These are phyloP conservation scores for Crepidodera aurea DNA, from an alignment of 2,888 invertebrate genomes.

Conservation along the genomic window DNA sequence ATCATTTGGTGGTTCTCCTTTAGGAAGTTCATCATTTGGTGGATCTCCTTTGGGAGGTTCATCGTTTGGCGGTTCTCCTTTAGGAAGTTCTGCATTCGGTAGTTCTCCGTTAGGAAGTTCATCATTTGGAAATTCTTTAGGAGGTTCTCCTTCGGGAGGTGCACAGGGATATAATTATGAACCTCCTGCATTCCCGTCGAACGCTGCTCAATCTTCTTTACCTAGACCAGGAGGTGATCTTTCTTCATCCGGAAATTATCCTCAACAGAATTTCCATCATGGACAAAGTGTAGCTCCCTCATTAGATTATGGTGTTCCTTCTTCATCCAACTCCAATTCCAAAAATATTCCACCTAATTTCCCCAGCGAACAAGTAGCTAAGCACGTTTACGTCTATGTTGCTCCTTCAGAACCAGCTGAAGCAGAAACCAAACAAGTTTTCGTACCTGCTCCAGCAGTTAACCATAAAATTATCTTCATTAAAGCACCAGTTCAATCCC, in stretches of 20 bases:
- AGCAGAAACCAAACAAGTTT: not conserved
- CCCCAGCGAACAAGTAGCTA: not conserved
- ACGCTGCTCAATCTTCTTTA: not conserved
- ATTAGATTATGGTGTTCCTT: not conserved
- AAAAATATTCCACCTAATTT: not conserved
- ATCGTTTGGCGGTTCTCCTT: not conserved
- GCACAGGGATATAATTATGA: not conserved
- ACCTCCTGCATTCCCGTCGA: not conserved
- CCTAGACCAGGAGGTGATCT: not conserved
- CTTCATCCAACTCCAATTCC: not conserved
- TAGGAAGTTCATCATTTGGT: not conserved
- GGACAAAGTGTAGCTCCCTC: not conserved
- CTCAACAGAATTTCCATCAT: not conserved
- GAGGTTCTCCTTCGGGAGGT: not conserved
- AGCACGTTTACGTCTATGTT: slow-evolving; percentile 4
- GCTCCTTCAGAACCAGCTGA: slow-evolving; percentile 4
- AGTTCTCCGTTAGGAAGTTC: not conserved
- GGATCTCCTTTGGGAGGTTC: not conserved
- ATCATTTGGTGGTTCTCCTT: not conserved
- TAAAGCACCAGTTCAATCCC: slow-evolving; percentile 5
- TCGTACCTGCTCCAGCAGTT: not conserved
- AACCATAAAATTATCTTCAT: slow-evolving; percentile 18
- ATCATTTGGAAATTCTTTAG: not conserved
- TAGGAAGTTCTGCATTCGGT: not conserved
- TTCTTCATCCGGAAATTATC: not conserved